Evolutionary conservation across 2,888 invertebrate species (phyloP).

Genomic region (Tipula confusa): DNA sequence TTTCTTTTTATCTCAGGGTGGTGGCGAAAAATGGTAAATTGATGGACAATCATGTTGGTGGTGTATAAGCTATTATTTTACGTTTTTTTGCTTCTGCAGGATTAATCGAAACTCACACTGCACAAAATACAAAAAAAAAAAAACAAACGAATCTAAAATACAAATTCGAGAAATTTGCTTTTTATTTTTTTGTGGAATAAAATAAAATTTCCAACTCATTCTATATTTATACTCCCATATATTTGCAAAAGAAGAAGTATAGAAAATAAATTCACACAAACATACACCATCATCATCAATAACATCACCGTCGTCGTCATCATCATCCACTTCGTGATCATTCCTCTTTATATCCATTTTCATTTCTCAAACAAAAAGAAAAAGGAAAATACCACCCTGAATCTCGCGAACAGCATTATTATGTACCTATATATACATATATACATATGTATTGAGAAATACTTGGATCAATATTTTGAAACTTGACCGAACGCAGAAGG

Average conservation of each 20-base stretch:
- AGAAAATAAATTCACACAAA: constrained; percentile 27
- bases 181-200: constrained; percentile 13
- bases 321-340: constrained; percentile 31
- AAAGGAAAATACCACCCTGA: constrained; percentile 27
- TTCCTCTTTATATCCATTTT: constrained; percentile 27
- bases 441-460: constrained; percentile 25
- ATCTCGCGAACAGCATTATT: constrained; percentile 31
- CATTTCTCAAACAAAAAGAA: not conserved
- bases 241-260: not conserved
- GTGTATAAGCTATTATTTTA: constrained; percentile 6
- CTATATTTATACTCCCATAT: not conserved
- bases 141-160: not conserved
- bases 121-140: not conserved
- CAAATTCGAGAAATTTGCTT: constrained; percentile 4
- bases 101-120: constrained; percentile 33
- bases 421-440: constrained; percentile 28
- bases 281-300: constrained; percentile 33
- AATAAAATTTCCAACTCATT: constrained; percentile 28
- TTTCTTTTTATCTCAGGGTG: constrained; percentile 21
- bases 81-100: constrained; percentile 22
- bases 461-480: constrained; percentile 32
- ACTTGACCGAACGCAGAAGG: constrained; percentile 32
- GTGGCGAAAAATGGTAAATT: not conserved
- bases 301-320: constrained; percentile 30
- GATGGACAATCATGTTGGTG: constrained; percentile 25